These are phyloP conservation scores for Cyclargus thomasi DNA, from an alignment of 1,140 invertebrate genomes.

Conservation along the genomic window DNA sequence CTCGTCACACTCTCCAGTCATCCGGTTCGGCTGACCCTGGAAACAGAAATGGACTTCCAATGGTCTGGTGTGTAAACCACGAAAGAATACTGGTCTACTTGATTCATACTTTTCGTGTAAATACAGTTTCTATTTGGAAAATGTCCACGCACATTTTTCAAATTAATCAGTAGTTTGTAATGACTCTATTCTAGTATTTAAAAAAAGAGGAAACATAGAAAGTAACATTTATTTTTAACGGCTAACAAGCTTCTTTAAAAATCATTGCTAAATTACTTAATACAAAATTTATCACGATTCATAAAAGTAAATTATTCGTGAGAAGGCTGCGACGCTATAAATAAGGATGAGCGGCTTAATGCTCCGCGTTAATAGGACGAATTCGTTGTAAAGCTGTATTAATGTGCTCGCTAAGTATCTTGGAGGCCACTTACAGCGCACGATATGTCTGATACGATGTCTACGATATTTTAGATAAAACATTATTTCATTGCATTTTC, in stretches of 20 bases:
- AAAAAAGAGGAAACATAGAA: no score
- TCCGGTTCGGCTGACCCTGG: slow-evolving; percentile 86
- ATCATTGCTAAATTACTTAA: background rate
- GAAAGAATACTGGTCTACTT: no score
- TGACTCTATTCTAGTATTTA: no score
- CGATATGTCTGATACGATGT: background rate
- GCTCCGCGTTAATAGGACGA: slow-evolving; percentile 6
- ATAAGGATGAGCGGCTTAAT: slow-evolving; percentile 8
- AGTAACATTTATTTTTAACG: background rate
- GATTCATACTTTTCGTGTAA: no score
- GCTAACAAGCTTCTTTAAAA: background rate
- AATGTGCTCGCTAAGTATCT: slow-evolving; percentile 2
- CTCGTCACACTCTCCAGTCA: slow-evolving; percentile 85
- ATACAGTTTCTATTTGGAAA: no score
- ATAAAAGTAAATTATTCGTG: slow-evolving; percentile 15
- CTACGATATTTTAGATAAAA: no score
- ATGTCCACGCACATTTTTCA: no score
- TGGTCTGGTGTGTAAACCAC: no score
- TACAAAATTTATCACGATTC: background rate
- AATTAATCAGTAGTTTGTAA: no score
- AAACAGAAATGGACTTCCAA: slow-evolving; percentile 30
- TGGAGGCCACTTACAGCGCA: background rate
- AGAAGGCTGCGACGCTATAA: background rate
- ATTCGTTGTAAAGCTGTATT: slow-evolving; percentile 11
- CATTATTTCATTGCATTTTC: no score